Conservation (phyloP, 2,888 invertebrate species). For the Aspidiotus destructor region DNA sequence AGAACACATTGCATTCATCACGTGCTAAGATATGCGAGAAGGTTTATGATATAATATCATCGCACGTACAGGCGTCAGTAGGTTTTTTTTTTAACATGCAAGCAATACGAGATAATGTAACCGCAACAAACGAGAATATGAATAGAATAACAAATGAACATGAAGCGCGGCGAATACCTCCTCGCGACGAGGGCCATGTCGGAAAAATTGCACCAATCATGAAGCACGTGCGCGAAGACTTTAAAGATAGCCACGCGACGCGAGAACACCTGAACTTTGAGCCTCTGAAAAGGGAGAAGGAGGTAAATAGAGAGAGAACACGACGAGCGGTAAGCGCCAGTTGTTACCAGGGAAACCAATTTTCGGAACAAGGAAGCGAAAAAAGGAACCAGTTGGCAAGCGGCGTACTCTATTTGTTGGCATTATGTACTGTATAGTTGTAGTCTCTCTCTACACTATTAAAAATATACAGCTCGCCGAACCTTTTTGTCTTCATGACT, state of each 20-base stretch:
- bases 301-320: not conserved
- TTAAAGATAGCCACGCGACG: slow-evolving; percentile 28
- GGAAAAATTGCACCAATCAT: slow-evolving; percentile 23
- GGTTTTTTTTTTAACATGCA: too few relatives aligned
- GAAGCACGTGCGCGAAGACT: slow-evolving; percentile 27
- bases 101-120: too few relatives aligned
- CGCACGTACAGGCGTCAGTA: too few relatives aligned
- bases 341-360: slow-evolving; percentile 28
- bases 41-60: too few relatives aligned
- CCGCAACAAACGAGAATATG: too few relatives aligned
- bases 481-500: slow-evolving; percentile 2
- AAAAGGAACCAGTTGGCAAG: slow-evolving; percentile 26
- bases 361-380: slow-evolving; percentile 29
- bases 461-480: not conserved
- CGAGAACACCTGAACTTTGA: slow-evolving; percentile 21
- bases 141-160: too few relatives aligned
- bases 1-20: too few relatives aligned
- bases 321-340: slow-evolving; percentile 16
- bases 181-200: not conserved
- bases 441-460: too few relatives aligned
- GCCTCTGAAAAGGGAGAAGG: not conserved
- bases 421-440: not conserved
- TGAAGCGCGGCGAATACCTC: too few relatives aligned
- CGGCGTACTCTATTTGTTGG: slow-evolving; percentile 9
- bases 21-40: too few relatives aligned